Evolutionary conservation across 2,888 invertebrate genomes (phyloP), one percentile per base, ranked within the genome.

Genomic region (Drosophila borborema): DNA sequence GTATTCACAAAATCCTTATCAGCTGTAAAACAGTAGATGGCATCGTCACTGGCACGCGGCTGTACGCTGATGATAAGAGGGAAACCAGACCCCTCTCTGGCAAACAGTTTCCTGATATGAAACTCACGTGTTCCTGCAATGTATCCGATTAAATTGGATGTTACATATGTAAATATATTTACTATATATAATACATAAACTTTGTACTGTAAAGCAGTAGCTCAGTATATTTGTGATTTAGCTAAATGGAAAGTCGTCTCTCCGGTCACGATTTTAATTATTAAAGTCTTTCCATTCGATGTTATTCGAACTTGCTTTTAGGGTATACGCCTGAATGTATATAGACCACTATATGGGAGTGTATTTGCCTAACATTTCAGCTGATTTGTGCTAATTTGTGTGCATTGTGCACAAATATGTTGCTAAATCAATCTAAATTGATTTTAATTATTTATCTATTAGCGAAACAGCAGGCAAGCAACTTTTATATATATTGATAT

Each of bases 391-490:
- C 90, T 90, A 86, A 86, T 86, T 86, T 86, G 46, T 71, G 40
- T 49, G 59, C 58, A 70, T 68, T 86, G 81, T 72, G 62, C 62
- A 59, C 74, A 78, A 68, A 70, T 80, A 75, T 83, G 70, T 81
- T 78, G 84, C 89, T 83, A 89, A 90, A 90, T 87, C 90, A 82
- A 90, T 90, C 86, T 87, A 89, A 90, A 87, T 87, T 87, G 89
- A 90, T 90, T 90, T 87, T 89, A 87, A 87, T 87, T 87, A 87
- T 87, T 87, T 86, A 74, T 86, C 89, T 89, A 87, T 87, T 87
- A 87, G 90, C 86, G 58, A 81, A 83, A 68, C 77, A 72, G 83
- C 80, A 64, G 62, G 65, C 80, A 59, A 64, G 69, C 73, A 69
- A 73, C 67, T 74, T 67, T 58, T 69, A 28, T 31, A 38, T 8